These are phyloP conservation scores for Geotrypetes seraphini DNA, from an alignment of 2,797 vertebrate species.

Conservation along the genomic window DNA sequence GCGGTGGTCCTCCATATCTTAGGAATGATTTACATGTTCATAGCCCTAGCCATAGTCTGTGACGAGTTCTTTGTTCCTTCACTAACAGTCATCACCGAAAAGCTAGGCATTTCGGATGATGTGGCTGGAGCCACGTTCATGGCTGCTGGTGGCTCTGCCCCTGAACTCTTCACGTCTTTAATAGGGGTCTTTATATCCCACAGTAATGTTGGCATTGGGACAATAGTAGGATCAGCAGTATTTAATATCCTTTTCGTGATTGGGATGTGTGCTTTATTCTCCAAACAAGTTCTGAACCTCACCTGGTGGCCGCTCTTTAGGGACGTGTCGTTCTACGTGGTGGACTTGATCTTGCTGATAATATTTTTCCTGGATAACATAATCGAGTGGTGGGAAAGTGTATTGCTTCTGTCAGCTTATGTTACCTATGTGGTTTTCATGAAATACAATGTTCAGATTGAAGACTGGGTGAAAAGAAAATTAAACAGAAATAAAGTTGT, in stretches of 20 bases:
- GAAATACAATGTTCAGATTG: constrained; percentile 86
- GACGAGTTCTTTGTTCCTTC: constrained; percentile 98
- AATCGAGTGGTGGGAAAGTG: constrained; percentile 87
- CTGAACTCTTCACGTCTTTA: constrained; percentile 95
- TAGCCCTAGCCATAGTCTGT: constrained; percentile 93
- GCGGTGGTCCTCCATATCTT: constrained; percentile 84
- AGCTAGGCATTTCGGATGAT: constrained; percentile 85
- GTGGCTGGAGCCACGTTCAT: constrained; percentile 97
- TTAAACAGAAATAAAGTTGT: constrained; percentile 88
- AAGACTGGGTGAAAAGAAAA: constrained; percentile 72
- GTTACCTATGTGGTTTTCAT: constrained; percentile 88
- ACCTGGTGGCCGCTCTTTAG: constrained; percentile 98
- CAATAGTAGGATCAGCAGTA: constrained; percentile 94
- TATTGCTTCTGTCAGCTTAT: constrained; percentile 71
- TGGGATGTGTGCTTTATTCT: constrained; percentile 97
- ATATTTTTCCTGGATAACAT: constrained; percentile 94
- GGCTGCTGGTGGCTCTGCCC: constrained; percentile 94
- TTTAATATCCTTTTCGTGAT: constrained; percentile 98
- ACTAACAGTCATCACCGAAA: constrained; percentile 93
- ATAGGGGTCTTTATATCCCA: constrained; percentile 96
- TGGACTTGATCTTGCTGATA: constrained; percentile 92
- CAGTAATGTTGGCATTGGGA: constrained; percentile 96
- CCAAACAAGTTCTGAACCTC: constrained; percentile 89
- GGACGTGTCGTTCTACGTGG: constrained; percentile 93
- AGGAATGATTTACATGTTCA: constrained; percentile 98